These are phyloP conservation scores for Zaprionus kolodkinae DNA, from an alignment of 1,140 invertebrate genomes.

Conservation along the genomic window DNA sequence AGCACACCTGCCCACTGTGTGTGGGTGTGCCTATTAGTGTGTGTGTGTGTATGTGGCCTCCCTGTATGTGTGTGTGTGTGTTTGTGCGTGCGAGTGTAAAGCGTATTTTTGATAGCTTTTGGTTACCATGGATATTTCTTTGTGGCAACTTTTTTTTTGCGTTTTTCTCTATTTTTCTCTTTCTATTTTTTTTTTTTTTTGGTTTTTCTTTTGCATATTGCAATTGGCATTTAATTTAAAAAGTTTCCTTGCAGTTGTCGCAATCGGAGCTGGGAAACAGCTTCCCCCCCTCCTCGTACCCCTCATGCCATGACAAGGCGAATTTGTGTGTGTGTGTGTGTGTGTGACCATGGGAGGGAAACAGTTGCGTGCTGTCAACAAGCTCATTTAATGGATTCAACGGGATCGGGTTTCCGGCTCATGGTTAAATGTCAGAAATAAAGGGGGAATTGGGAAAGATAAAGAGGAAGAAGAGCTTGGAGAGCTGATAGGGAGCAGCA, in stretches of 20 bases:
- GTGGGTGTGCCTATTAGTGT: slow-evolving; percentile 5
- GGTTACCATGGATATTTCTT: slow-evolving; percentile 58
- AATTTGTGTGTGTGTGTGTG: slow-evolving; percentile 8
- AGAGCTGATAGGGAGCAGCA: background rate
- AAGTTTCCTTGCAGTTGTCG: slow-evolving; percentile 53
- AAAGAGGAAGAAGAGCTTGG: background rate
- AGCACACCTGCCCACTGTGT: slow-evolving; percentile 10
- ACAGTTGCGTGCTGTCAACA: slow-evolving; percentile 25
- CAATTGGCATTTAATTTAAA: slow-evolving; percentile 72
- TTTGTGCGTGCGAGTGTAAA: slow-evolving; percentile 6
- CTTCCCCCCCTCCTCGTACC: background rate
- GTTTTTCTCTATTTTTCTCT: slow-evolving; percentile 6
- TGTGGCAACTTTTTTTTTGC: slow-evolving; percentile 29
- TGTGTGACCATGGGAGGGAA: slow-evolving; percentile 14
- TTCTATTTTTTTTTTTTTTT: background rate
- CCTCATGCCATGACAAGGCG: background rate
- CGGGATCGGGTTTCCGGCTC: slow-evolving; percentile 3
- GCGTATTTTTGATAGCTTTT: slow-evolving; percentile 51
- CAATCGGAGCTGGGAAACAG: slow-evolving; percentile 5
- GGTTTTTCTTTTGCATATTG: slow-evolving; percentile 49
- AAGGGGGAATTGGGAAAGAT: background rate
- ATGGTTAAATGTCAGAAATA: slow-evolving; percentile 29
- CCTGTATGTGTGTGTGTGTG: slow-evolving; percentile 12
- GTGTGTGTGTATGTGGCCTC: background rate
- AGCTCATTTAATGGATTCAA: slow-evolving; percentile 23